Percentiles rank a stretch among this genome's conserved stretches.
Conservation (phyloP, 2,888 invertebrate genomes). For the Zygaena filipendulae region DNA sequence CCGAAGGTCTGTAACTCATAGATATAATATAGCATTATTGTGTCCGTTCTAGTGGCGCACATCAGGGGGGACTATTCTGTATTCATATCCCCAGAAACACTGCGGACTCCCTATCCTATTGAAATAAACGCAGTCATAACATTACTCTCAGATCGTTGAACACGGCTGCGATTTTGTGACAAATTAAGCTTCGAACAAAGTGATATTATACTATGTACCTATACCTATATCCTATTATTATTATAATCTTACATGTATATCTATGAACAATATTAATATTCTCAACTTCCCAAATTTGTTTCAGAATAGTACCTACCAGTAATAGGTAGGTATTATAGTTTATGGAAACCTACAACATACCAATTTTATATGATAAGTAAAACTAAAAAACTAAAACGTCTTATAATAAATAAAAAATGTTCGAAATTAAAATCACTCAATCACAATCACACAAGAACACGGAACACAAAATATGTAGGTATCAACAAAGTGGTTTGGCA, state of each 20-base stretch:
- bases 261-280: no score
- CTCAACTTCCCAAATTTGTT: no score
- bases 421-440: no score
- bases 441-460: slow-evolving; percentile 22
- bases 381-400: slow-evolving; percentile 14
- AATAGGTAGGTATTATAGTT: no score
- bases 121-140: slow-evolving; percentile 47
- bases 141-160: slow-evolving; percentile 25
- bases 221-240: no score
- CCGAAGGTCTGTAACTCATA: slow-evolving; percentile 48
- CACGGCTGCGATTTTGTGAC: slow-evolving; percentile 21
- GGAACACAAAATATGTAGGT: slow-evolving; percentile 40
- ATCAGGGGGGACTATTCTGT: slow-evolving; percentile 35
- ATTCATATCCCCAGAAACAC: slow-evolving; percentile 33
- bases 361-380: no score
- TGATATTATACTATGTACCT: no score
- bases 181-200: no score
- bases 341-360: no score
- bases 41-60: slow-evolving; percentile 43
- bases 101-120: slow-evolving; percentile 40
- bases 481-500: slow-evolving; percentile 41
- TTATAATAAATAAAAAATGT: slow-evolving; percentile 21
- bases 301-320: no score
- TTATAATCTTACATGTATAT: no score
- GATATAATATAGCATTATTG: no score